Evolutionary conservation across 2,113 vertebrate genomes (phyloP), one percentile per base, ranked within the genome.

Genomic region (Herpailurus yagouaroundi): DNA sequence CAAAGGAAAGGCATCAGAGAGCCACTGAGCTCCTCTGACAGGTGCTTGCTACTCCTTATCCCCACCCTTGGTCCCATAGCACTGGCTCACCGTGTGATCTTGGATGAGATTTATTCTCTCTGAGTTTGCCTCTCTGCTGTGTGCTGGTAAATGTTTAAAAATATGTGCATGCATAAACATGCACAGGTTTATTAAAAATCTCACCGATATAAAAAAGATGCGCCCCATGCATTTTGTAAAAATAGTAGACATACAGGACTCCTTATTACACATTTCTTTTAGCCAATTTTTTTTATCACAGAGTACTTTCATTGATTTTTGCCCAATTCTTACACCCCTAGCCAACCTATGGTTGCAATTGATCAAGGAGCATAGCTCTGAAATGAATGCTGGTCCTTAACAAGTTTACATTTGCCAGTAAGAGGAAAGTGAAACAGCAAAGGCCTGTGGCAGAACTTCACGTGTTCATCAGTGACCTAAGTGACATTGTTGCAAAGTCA

Each of bases 1-100:
- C 38, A 50, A 85, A 74, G 55, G 18, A 60, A 74, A 86, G 8
- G 9, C 27, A 13, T 10, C n/a, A 19, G 10, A 68, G 48, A 86
- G 36, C 1, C 21, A 45, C 7, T 45, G 45, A 45, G 45, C 45
- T 14, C 27, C 21, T 60, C 76, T 50, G 1, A 31, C 1, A 33
- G 4, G 9, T 16, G 18, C 7, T 82, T 21, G 18, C 7, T 82
- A 16, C 0, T 52, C 18, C 0, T n/a, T 19, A 18, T 36, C 27
- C 33, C 27, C 27, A 74, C 18, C 11, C 13, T 29, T 31, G 25
- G 3, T 38, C 21, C 10, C 3, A 0, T 4, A 36, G 23, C 27
- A 6, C 3, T 41, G 41, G 36, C 9, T 83, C 21, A 29, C 38
- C 0, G 0, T 5, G 5, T 85, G 13, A 48, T 33, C 18, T 69